Evolutionary conservation across 2,888 invertebrate species (phyloP).

Genomic region (Aphelenchoides bicaudatus): DNA sequence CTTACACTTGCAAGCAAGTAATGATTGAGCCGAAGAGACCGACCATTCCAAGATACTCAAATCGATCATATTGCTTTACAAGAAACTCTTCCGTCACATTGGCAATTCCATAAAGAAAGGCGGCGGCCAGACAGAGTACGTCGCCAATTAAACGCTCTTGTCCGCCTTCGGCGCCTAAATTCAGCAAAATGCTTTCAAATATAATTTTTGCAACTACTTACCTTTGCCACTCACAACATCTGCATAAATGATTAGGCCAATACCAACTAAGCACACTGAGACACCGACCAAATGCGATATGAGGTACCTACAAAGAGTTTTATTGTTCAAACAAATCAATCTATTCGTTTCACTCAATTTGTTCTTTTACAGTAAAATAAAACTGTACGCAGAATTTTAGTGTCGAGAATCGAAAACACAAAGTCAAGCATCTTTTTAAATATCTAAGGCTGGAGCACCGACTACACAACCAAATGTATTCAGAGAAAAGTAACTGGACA

Average conservation of each 20-base stretch:
- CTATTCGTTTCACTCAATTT: no score
- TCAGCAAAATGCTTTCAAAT: background rate
- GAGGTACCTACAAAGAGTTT: no score
- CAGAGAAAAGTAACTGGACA: no score
- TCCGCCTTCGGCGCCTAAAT: slow-evolving; percentile 62
- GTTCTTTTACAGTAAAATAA: no score
- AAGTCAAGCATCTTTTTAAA: no score
- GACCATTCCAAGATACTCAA: slow-evolving; percentile 77
- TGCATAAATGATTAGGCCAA: slow-evolving; percentile 78
- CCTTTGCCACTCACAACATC: slow-evolving; percentile 70
- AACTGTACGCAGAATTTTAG: no score
- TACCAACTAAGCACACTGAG: slow-evolving; percentile 75
- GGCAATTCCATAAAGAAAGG: slow-evolving; percentile 74
- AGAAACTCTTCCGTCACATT: slow-evolving; percentile 78
- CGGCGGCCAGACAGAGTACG: slow-evolving; percentile 75
- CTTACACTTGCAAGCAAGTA: slow-evolving; percentile 71
- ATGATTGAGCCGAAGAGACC: slow-evolving; percentile 77
- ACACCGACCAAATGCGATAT: slow-evolving; percentile 76
- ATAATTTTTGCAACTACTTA: slow-evolving; percentile 65
- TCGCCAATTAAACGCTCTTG: slow-evolving; percentile 78
- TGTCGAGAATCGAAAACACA: no score
- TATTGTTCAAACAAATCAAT: no score
- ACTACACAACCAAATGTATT: no score
- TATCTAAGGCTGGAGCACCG: slow-evolving; percentile 59
- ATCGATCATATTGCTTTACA: slow-evolving; percentile 71